Evolutionary conservation across 1,140 invertebrate species (phyloP), one percentile per base, ranked within the genome.

Genomic region (Galleria mellonella): DNA sequence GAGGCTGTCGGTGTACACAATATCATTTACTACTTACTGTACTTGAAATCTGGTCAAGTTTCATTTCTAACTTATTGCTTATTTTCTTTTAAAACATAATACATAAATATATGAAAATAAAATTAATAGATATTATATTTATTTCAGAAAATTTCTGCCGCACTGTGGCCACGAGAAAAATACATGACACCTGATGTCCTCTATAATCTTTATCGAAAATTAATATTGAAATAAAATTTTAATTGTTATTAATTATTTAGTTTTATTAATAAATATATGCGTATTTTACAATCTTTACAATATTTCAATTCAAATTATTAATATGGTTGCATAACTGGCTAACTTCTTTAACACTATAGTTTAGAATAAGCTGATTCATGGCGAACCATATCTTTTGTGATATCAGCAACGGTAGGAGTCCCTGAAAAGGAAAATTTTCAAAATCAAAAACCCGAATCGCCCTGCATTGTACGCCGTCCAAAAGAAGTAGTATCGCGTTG

Each of bases 321-420:
- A 3, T 47, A 15, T 23, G 17, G 17, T 23, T 23, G 27, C n/a
- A 32, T 23, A 23, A 23, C 2, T 23, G 17, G 17, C 2, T 23
- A 23, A 23, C 2, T 23, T 23, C 11, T 36, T 27, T 8, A 14
- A 4, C 15, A 9, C 88, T 75, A 92, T 17, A 93, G 57, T 63
- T 87, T 90, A 47, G 88, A 86, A 65, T 91, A 94, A 13, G 71
- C 62, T 2, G 89, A 89, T 71, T 93, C 90, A 58, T 93, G 92
- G 0, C 89, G 87, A 0, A 95, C 89, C 91, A 94, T 92, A 23
- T 91, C 88, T 47, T 59, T 71, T 5, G 86, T 88, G 6, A 94
- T 89, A 30, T 94, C 90, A 0, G 68, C 67, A 2, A 94, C 39
- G 4, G 68, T 86, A 23, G 87, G 76, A 54, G 92, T 93, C n/a